A percentile compares a stretch with the other conserved stretches of the same genome.
Conservation (phyloP, 2,797 vertebrate species). For the Capromys pilorides region DNA sequence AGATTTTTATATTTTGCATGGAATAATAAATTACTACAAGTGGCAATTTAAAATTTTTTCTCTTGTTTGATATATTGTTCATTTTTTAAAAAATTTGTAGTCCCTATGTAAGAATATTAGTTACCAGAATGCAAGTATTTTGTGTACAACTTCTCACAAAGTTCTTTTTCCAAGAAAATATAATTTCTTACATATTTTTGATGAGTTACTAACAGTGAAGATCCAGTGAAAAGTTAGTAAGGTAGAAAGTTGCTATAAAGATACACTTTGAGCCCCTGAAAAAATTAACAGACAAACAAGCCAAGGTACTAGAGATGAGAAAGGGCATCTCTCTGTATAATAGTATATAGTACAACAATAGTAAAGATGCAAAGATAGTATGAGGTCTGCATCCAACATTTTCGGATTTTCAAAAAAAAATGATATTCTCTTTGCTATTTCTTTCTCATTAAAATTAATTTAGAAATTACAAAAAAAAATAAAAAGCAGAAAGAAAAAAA, state of each 20-base stretch:
- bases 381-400: background rate
- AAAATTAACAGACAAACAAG: background rate
- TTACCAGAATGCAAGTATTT: background rate
- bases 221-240: background rate
- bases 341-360: background rate
- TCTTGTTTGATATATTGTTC: background rate
- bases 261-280: background rate
- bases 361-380: background rate
- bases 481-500: too few species aligned
- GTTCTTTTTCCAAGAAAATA: background rate
- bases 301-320: background rate
- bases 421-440: too few species aligned
- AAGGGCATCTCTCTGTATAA: background rate
- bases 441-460: too few species aligned
- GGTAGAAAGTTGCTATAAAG: background rate
- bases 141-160: background rate
- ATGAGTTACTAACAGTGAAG: background rate
- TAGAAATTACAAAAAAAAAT: too few species aligned
- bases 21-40: background rate
- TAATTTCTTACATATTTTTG: background rate
- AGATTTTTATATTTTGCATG: background rate
- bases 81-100: background rate
- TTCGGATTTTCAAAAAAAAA: slow-evolving; percentile 18
- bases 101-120: background rate
- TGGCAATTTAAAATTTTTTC: background rate